phyloP scores from a whole-genome alignment of 2,888 invertebrate genomes.

The Hybos culiciformis region DNA sequence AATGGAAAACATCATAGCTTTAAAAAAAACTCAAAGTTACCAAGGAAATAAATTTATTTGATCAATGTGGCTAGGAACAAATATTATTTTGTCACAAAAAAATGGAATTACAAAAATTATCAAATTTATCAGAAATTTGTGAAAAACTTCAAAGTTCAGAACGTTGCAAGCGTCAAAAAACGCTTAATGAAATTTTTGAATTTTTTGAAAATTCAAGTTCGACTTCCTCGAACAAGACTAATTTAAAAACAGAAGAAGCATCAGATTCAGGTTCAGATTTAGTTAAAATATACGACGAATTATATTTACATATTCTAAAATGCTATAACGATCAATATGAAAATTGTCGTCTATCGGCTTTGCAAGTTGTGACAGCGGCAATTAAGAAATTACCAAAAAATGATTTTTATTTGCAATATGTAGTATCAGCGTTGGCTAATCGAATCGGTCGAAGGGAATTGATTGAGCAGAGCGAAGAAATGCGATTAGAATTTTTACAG shows the following conservation, averaged over 20 bases:
- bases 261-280: constrained; percentile 8
- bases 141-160: constrained; percentile 18
- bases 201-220: constrained; percentile 9
- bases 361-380: constrained; percentile 22
- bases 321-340: constrained; percentile 33
- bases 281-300: constrained; percentile 22
- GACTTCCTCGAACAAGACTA: too few relatives aligned
- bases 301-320: constrained; percentile 30
- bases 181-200: constrained; percentile 15
- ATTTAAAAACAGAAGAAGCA: background rate
- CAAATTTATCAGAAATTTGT: constrained; percentile 19
- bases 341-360: constrained; percentile 26
- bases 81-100: too few relatives aligned
- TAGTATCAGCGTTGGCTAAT: constrained; percentile 61
- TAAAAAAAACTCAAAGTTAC: too few relatives aligned
- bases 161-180: constrained; percentile 14
- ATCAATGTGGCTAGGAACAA: too few relatives aligned
- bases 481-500: constrained; percentile 53
- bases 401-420: constrained; percentile 59
- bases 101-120: too few relatives aligned
- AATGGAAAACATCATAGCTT: too few relatives aligned
- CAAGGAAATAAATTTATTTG: too few relatives aligned
- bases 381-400: constrained; percentile 42
- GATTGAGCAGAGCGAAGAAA: constrained; percentile 60
- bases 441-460: constrained; percentile 66